These are phyloP conservation scores for Ceyx margarethae DNA, from an alignment of 2,113 vertebrate genomes.

Conservation along the genomic window DNA sequence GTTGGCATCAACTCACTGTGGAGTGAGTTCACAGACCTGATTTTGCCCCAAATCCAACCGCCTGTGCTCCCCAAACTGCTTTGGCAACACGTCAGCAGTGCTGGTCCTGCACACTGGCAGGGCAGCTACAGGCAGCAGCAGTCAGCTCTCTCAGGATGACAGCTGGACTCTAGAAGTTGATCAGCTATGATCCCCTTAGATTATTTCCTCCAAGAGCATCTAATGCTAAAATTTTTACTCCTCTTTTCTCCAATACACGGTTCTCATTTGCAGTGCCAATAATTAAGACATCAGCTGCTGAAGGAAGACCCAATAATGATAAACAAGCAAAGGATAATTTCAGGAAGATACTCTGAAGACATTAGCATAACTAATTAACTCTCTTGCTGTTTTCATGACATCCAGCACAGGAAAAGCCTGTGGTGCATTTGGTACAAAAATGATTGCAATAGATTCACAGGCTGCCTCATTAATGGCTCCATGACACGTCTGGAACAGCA, in stretches of 20 bases:
- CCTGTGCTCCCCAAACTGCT: neutral
- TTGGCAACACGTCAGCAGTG: neutral
- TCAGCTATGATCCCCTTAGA: neutral
- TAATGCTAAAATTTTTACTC: neutral
- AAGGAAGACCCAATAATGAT: neutral
- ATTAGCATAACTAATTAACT: slow-evolving; percentile 9
- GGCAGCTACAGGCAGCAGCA: neutral
- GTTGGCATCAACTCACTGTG: too few relatives aligned
- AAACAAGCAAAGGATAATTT: neutral
- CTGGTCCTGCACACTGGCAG: neutral
- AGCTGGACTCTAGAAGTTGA: neutral
- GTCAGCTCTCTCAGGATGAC: neutral
- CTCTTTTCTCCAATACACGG: neutral
- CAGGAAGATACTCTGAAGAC: slow-evolving; percentile 3
- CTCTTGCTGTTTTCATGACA: neutral
- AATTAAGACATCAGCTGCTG: neutral
- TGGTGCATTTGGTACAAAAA: neutral
- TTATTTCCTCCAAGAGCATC: neutral
- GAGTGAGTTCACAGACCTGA: too few relatives aligned
- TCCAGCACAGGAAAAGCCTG: slow-evolving; percentile 20
- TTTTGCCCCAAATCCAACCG: neutral
- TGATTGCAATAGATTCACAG: neutral
- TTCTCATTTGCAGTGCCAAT: neutral
- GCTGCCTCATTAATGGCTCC: neutral
- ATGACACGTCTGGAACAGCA: neutral